Evolutionary conservation across 2,888 invertebrate species (phyloP).

Genomic region (Elysia crispata): DNA sequence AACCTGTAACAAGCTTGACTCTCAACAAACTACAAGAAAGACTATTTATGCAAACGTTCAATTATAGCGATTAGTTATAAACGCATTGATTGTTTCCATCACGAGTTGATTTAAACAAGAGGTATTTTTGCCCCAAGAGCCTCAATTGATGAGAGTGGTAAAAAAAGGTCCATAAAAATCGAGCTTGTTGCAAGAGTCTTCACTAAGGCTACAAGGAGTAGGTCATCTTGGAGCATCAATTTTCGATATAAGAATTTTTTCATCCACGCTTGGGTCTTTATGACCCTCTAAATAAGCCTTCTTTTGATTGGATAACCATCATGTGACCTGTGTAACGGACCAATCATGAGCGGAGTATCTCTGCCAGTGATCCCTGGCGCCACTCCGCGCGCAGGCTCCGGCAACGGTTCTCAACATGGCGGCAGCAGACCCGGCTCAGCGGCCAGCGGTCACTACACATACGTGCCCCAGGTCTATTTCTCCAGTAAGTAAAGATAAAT

Average conservation of each 20-base stretch:
- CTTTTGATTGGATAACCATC: not conserved
- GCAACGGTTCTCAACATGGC: not conserved
- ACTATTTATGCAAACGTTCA: no score
- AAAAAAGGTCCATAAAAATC: no score
- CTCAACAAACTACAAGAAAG: no score
- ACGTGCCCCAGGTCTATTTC: not conserved
- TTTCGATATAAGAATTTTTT: not conserved
- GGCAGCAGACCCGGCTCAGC: constrained; percentile 24
- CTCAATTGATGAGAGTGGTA: no score
- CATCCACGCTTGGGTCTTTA: not conserved
- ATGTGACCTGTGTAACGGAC: not conserved
- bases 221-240: no score
- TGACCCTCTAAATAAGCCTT: not conserved
- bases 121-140: no score
- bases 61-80: no score
- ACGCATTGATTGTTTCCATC: no score
- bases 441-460: not conserved
- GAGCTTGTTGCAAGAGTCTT: no score
- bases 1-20: no score
- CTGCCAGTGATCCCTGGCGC: constrained; percentile 45
- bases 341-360: constrained; percentile 39
- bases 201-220: no score
- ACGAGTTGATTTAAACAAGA: no score
- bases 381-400: not conserved
- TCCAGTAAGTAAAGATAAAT: not conserved